Evolutionary conservation across 2,888 invertebrate species (phyloP).

Genomic region (Metalampra italica): DNA sequence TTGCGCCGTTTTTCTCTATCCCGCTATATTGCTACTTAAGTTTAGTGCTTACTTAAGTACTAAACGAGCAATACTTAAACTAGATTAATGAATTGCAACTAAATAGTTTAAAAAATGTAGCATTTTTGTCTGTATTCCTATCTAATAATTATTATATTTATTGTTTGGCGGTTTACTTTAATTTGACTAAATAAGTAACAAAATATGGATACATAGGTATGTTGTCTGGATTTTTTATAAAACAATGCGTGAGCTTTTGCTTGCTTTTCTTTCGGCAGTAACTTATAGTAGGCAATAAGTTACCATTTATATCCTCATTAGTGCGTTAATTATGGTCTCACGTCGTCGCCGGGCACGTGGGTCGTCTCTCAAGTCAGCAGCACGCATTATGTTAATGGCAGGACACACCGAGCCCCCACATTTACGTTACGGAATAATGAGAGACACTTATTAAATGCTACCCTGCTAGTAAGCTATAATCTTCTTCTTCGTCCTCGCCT

Average conservation of each 20-base stretch:
- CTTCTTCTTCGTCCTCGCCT: no score
- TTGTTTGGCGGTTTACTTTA: no score
- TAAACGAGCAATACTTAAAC: constrained; percentile 2
- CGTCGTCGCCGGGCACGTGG: constrained; percentile 16
- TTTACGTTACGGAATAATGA: constrained; percentile 15
- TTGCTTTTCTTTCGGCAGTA: background rate
- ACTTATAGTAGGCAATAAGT: constrained; percentile 13
- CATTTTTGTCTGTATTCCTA: no score
- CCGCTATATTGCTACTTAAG: constrained; percentile 4
- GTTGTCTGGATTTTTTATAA: no score
- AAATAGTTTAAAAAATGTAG: background rate
- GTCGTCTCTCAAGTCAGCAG: constrained; percentile 32
- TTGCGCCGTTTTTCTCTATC: constrained; percentile 7
- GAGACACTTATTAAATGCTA: constrained; percentile 4
- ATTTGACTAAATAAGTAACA: no score
- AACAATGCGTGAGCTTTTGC: background rate
- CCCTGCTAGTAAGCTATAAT: background rate
- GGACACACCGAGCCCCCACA: constrained; percentile 14
- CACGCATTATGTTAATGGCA: constrained; percentile 25
- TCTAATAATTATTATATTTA: no score
- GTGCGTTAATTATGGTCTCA: constrained; percentile 26
- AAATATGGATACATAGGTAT: no score
- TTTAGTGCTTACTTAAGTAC: constrained; percentile 4
- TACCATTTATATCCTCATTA: constrained; percentile 26
- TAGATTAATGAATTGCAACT: constrained; percentile 4